Percentiles rank a stretch among this genome's conserved stretches.
phyloP scores from a whole-genome alignment of 2,888 invertebrate species.

The Andrena bucephala region DNA sequence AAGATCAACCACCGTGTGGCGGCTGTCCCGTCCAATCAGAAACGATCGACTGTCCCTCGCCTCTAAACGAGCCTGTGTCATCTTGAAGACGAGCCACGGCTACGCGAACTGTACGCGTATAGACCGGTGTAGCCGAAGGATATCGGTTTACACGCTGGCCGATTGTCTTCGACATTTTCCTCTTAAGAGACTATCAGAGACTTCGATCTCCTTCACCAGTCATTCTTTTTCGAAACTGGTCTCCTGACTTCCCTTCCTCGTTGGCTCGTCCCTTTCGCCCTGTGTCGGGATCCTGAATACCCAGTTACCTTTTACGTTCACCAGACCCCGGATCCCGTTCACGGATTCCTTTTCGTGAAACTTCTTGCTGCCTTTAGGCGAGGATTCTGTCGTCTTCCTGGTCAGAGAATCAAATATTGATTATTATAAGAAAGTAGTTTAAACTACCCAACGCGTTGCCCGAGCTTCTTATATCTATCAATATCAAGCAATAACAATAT shows the following conservation, averaged over 20 bases:
- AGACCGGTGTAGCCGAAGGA: slow-evolving; percentile 63
- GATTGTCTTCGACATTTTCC: slow-evolving; percentile 70
- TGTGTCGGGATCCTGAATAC: slow-evolving; percentile 22
- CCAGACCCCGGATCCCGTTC: slow-evolving; percentile 14
- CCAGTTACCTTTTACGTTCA: slow-evolving; percentile 24
- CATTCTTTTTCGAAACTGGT: slow-evolving; percentile 22
- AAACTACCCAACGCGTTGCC: no score
- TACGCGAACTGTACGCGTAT: slow-evolving; percentile 38
- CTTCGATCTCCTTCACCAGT: slow-evolving; percentile 41
- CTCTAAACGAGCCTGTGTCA: slow-evolving; percentile 56
- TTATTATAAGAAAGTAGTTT: no score
- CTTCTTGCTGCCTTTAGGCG: slow-evolving; percentile 8
- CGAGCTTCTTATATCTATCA: no score
- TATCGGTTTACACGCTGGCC: slow-evolving; percentile 70
- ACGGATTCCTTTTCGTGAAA: slow-evolving; percentile 8
- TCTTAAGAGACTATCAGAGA: slow-evolving; percentile 44
- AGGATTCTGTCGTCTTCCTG: neutral
- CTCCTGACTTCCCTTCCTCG: slow-evolving; percentile 12
- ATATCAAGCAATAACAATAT: no score
- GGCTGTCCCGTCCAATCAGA: slow-evolving; percentile 78
- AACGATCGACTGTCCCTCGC: slow-evolving; percentile 52
- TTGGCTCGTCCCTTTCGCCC: slow-evolving; percentile 13
- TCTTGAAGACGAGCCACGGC: slow-evolving; percentile 37
- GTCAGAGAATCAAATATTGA: neutral
- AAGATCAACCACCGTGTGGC: slow-evolving; percentile 79